Conservation (phyloP, 2,797 vertebrate species). For the Phrynocephalus forsythii region DNA sequence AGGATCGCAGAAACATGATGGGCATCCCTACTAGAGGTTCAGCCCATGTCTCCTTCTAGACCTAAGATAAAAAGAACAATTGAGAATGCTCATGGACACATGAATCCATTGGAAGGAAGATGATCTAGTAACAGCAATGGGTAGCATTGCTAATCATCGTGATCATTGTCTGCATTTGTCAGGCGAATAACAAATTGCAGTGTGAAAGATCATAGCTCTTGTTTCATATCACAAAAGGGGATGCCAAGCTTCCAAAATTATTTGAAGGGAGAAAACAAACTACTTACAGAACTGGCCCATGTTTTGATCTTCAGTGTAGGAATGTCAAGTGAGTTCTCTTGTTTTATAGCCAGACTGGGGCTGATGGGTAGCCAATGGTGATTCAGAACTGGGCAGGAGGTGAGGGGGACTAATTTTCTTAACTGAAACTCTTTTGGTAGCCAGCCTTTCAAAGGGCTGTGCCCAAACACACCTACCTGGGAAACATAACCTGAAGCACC, state of each 20-base stretch:
- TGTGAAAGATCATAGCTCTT: neutral
- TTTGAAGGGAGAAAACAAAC: neutral
- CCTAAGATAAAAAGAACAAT: neutral
- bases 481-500: neutral
- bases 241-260: neutral
- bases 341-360: slow-evolving; percentile 4
- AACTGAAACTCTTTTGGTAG: neutral
- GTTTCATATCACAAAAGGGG: neutral
- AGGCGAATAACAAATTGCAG: neutral
- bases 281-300: slow-evolving; percentile 17
- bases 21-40: no score
- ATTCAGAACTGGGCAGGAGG: neutral
- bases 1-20: neutral
- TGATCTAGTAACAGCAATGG: neutral
- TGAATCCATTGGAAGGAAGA: neutral
- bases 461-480: neutral
- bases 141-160: neutral
- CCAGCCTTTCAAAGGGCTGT: neutral
- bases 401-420: neutral
- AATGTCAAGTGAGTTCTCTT: neutral
- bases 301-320: neutral
- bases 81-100: no score
- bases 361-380: neutral
- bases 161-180: neutral
- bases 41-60: neutral